phyloP scores from a whole-genome alignment of 2,888 invertebrate genomes.

The Disparrhopalites patrizii region DNA sequence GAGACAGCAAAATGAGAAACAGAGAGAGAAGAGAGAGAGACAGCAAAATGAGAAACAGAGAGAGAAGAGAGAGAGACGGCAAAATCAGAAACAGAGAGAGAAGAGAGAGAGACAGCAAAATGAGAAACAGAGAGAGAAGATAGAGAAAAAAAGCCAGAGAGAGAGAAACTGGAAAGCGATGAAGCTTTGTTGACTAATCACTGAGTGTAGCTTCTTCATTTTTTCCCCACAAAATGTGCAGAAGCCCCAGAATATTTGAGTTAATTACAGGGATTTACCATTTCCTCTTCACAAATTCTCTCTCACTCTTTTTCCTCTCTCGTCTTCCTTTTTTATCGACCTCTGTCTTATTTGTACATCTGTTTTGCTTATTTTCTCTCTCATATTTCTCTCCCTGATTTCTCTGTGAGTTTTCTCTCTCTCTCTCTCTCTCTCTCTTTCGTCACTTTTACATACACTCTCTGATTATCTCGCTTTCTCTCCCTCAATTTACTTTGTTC shows the following conservation, averaged over 20 bases:
- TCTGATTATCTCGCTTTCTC: neutral
- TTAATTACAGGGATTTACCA: neutral
- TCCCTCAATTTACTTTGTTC: neutral
- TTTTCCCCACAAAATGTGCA: neutral
- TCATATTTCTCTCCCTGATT: neutral
- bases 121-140: no score
- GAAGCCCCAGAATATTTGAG: neutral
- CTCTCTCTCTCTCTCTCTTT: neutral
- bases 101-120: no score
- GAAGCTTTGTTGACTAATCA: no score
- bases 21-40: neutral
- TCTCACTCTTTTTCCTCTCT: no score
- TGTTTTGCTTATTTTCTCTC: neutral
- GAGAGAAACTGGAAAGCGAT: no score
- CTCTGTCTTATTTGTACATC: neutral
- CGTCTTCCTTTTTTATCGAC: neutral
- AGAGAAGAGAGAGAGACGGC: neutral
- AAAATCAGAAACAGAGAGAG: no score
- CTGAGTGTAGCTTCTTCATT: no score
- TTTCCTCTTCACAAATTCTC: neutral
- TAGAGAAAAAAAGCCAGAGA: no score
- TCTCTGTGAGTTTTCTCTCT: neutral
- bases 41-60: neutral
- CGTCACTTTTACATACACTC: neutral
- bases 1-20: neutral